phyloP scores from a whole-genome alignment of 2,888 invertebrate species.

The Volucella bombylans region DNA sequence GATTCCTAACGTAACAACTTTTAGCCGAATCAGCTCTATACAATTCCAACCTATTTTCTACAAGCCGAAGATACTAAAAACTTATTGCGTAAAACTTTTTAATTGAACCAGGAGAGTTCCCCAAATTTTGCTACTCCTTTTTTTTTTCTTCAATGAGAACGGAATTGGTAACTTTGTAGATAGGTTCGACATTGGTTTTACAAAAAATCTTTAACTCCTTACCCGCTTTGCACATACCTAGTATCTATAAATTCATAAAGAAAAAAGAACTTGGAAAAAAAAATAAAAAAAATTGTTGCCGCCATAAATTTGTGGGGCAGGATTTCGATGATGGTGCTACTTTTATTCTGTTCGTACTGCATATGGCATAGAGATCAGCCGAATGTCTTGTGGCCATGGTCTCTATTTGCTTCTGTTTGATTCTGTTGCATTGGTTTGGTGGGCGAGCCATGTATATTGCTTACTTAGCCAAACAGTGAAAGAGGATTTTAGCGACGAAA shows the following conservation, averaged over 20 bases:
- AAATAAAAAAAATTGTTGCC: slow-evolving; percentile 18
- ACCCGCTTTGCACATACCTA: background rate
- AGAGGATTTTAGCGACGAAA: slow-evolving; percentile 45
- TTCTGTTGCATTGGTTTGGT: slow-evolving; percentile 38
- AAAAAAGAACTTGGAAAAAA: slow-evolving; percentile 1
- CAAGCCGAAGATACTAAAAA: slow-evolving; percentile 55
- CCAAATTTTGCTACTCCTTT: slow-evolving; percentile 42
- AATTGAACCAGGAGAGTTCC: slow-evolving; percentile 59
- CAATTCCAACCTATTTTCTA: slow-evolving; percentile 61
- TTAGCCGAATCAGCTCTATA: slow-evolving; percentile 65
- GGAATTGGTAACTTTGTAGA: slow-evolving; percentile 17
- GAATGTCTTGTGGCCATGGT: slow-evolving; percentile 66
- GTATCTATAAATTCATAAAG: slow-evolving; percentile 9
- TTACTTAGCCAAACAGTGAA: slow-evolving; percentile 52
- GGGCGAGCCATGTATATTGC: slow-evolving; percentile 58
- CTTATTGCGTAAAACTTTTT: slow-evolving; percentile 73
- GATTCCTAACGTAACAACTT: slow-evolving; percentile 67
- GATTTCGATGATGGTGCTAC: slow-evolving; percentile 67
- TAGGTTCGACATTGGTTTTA: slow-evolving; percentile 40
- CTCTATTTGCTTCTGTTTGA: slow-evolving; percentile 14
- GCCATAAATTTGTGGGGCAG: slow-evolving; percentile 67
- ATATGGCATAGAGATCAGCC: slow-evolving; percentile 38
- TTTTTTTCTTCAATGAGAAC: background rate
- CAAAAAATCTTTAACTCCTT: slow-evolving; percentile 36
- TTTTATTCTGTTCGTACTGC: slow-evolving; percentile 30